Evolutionary conservation across 1,140 invertebrate species (phyloP), one percentile per base, ranked within the genome.

Genomic region (Gryllus bimaculatus): DNA sequence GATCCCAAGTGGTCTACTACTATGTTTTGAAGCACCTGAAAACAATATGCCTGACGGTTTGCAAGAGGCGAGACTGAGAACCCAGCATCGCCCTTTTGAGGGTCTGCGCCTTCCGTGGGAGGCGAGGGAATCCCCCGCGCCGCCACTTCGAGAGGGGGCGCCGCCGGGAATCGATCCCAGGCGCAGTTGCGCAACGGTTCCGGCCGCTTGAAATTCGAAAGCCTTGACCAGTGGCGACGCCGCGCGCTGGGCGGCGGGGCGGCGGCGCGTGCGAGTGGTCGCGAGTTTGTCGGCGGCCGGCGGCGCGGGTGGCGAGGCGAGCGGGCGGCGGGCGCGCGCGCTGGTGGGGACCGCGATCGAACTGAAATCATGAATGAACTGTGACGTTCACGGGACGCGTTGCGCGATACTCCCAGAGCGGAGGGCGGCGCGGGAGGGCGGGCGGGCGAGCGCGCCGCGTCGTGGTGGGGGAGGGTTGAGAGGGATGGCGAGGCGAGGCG

Each of bases 301-400:
- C 18, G 20, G n/a, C 20, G 6, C 39, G 47, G 39, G 78, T 21
- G 48, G 21, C 26, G 54, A 20, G 66, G 12, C 78, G 21, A 21
- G 21, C 20, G 12, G 48, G 78, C 66, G 12, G 20, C 47, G 39
- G 74, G 48, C 76, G 48, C 47, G 48, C 48, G 48, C 76, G 48
- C n/a, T 15, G 76, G 26, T 73, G 73, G 74, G 78, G 73, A 66
- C 18, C 54, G 26, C 47, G 76, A 47, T 48, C 78, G 47, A 75
- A 49, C 48, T 73, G 66, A 79, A 76, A 79, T 73, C 79, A 79
- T 79, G 79, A 79, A 79, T 79, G 79, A 79, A 79, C 26, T 12
- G 49, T 79, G 79, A 79, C 79, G 79, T 79, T n/a, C 74, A 79
- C 75, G 13, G n/a, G 73, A 26, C 78, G 75, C 47, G 73, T n/a